Evolutionary conservation across 2,113 vertebrate genomes (phyloP).

Genomic region (Oncorhynchus tshawytscha): DNA sequence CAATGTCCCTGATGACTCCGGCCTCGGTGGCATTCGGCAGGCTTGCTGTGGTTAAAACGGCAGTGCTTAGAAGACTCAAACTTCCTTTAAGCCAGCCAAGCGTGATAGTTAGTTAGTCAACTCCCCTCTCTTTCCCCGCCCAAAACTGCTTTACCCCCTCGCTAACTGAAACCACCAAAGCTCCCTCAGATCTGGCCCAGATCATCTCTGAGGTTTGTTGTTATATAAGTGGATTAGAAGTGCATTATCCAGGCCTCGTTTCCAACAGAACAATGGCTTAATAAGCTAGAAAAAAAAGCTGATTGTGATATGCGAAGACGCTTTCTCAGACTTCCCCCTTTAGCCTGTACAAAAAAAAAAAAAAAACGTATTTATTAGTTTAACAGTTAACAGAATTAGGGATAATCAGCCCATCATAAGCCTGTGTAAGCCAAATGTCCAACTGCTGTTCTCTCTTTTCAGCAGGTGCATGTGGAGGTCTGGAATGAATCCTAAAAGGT

Average conservation of each 20-base stretch:
- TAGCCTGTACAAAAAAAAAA: background rate
- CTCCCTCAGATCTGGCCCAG: slow-evolving; percentile 58
- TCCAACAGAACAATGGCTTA: slow-evolving; percentile 67
- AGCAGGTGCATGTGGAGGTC: slow-evolving; percentile 69
- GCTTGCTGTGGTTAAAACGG: slow-evolving; percentile 65
- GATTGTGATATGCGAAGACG: slow-evolving; percentile 72
- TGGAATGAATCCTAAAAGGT: slow-evolving; percentile 59
- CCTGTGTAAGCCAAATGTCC: slow-evolving; percentile 58
- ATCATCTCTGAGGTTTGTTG: slow-evolving; percentile 66
- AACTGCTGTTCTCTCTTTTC: slow-evolving; percentile 41
- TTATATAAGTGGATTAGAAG: slow-evolving; percentile 69
- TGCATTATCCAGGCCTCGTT: slow-evolving; percentile 64
- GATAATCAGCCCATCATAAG: slow-evolving; percentile 67
- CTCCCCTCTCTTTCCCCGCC: slow-evolving; percentile 50
- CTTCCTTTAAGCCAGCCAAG: slow-evolving; percentile 68
- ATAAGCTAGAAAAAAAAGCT: slow-evolving; percentile 67
- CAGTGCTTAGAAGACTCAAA: slow-evolving; percentile 68
- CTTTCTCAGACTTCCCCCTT: slow-evolving; percentile 32
- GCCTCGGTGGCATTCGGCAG: slow-evolving; percentile 75
- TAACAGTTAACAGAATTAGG: slow-evolving; percentile 57
- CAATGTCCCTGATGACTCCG: slow-evolving; percentile 70
- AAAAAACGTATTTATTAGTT: slow-evolving; percentile 17
- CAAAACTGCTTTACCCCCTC: slow-evolving; percentile 59
- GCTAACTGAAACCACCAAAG: slow-evolving; percentile 52
- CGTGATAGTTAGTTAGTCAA: slow-evolving; percentile 74